These are phyloP conservation scores for Lingula anatina DNA, from an alignment of 2,888 invertebrate genomes.

Conservation along the genomic window DNA sequence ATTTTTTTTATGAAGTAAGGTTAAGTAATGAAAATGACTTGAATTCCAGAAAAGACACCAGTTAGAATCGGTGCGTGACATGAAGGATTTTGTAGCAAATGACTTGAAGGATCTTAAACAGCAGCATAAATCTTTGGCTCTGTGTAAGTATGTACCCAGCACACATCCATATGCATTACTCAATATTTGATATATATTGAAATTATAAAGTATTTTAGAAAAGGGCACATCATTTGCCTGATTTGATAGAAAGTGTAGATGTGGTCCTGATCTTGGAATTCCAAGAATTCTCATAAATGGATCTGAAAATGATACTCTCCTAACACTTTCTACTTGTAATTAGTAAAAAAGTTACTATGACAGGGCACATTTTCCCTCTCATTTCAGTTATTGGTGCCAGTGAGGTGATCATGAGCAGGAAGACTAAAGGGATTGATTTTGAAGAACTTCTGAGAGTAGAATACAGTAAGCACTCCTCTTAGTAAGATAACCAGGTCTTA, in stretches of 20 bases:
- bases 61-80: slow-evolving; percentile 74
- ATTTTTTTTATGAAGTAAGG: too few relatives aligned
- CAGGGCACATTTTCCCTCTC: too few relatives aligned
- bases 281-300: neutral
- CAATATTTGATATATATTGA: too few relatives aligned
- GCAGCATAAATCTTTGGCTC: slow-evolving; percentile 78
- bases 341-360: too few relatives aligned
- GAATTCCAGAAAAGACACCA: slow-evolving; percentile 62
- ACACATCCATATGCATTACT: too few relatives aligned
- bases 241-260: too few relatives aligned
- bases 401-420: slow-evolving; percentile 66
- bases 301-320: too few relatives aligned
- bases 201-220: too few relatives aligned
- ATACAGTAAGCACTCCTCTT: slow-evolving; percentile 59
- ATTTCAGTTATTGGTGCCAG: slow-evolving; percentile 73
- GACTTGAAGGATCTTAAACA: slow-evolving; percentile 76
- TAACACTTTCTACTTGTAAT: too few relatives aligned
- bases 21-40: too few relatives aligned
- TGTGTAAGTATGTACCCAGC: slow-evolving; percentile 56
- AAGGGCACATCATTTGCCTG: too few relatives aligned
- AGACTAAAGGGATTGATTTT: slow-evolving; percentile 49
- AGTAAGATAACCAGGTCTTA: too few relatives aligned
- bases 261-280: neutral
- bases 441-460: slow-evolving; percentile 54
- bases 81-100: slow-evolving; percentile 86